Evolutionary conservation across 2,888 invertebrate genomes (phyloP).

Genomic region (Neelides folsomi): DNA sequence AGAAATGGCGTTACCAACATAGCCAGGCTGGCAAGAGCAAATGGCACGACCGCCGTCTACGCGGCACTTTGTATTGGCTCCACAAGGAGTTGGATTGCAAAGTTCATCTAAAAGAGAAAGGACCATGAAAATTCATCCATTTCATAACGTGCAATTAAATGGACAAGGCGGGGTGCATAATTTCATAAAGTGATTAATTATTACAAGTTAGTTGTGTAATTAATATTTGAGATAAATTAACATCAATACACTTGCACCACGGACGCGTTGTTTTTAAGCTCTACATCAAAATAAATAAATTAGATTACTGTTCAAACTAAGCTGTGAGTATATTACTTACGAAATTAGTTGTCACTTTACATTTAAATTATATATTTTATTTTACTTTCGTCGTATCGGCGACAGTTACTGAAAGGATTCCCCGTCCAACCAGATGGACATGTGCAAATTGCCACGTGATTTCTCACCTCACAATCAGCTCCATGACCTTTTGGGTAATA

Average conservation of each 20-base stretch:
- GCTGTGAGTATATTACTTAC: too few relatives aligned
- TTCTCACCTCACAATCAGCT: conserved; percentile 61
- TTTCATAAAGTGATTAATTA: too few relatives aligned
- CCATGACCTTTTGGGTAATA: conserved; percentile 38
- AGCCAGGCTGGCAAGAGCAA: conserved; percentile 63
- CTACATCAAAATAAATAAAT: too few relatives aligned
- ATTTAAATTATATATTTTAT: too few relatives aligned
- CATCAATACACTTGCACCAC: too few relatives aligned
- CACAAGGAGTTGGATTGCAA: conserved; percentile 47
- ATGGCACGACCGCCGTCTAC: conserved; percentile 63
- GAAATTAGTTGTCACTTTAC: too few relatives aligned
- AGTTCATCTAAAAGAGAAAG: conserved; percentile 52
- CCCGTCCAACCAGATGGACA: conserved; percentile 62
- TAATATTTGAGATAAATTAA: too few relatives aligned
- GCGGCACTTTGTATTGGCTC: conserved; percentile 39
- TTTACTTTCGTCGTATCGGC: conserved; percentile 60
- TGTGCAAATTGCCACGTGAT: conserved; percentile 60
- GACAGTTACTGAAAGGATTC: conserved; percentile 59
- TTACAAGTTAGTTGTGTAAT: too few relatives aligned
- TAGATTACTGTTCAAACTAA: too few relatives aligned
- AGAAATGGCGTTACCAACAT: conserved; percentile 60
- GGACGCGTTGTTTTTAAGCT: too few relatives aligned
- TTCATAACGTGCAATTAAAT: background rate
- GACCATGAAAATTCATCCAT: background rate
- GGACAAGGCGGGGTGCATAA: too few relatives aligned